Evolutionary conservation across 1,140 invertebrate genomes (phyloP), one percentile per base, ranked within the genome.

Genomic region (Aphidius ervi): DNA sequence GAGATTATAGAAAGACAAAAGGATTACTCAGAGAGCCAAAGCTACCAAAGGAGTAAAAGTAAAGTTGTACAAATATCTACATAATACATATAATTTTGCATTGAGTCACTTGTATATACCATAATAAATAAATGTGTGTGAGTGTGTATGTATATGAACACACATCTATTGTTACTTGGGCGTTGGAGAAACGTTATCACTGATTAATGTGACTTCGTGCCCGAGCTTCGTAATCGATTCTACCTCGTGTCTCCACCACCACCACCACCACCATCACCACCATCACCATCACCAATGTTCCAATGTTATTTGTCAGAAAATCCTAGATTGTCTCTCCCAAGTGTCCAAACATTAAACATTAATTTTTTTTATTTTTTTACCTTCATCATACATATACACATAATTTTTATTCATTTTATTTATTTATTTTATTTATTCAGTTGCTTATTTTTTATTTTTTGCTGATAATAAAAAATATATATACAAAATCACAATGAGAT

Each of bases 171-270:
- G 52, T 54, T n/a, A 41, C 40, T 40, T 10, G 52, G 39, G 52
- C 40, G 52, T 54, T 54, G 52, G 52, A 40, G 7, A 55, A 45
- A 58, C 62, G 62, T 63, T 59, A 63, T 63, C 62, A 45, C 62
- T 63, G 62, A 63, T 63, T 63, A 59, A 63, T 63, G 62, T 53
- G 47, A 50, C 54, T 43, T 56, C 40, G 52, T 61, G 52, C 48
- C 43, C 53, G n/a, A 42, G 52, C 43, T 37, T 55, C 16, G 45
- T 61, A 56, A 61, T 61, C 59, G 59, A 61, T 61, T 59, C 39
- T 16, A 6, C 39, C 16, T 40, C 37, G 4, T 9, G 9, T 9
- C 39, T 9, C 39, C 56, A 9, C 48, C 10, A 5, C 47, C 37
- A 5, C 39, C 39, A 16, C 16, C 31, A 40, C 4, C 23, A 31